A percentile compares a stretch with the other conserved stretches of the same genome.
Evolutionary conservation across 1,140 invertebrate species (phyloP).

Genomic region (Melipona quadrifasciata): DNA sequence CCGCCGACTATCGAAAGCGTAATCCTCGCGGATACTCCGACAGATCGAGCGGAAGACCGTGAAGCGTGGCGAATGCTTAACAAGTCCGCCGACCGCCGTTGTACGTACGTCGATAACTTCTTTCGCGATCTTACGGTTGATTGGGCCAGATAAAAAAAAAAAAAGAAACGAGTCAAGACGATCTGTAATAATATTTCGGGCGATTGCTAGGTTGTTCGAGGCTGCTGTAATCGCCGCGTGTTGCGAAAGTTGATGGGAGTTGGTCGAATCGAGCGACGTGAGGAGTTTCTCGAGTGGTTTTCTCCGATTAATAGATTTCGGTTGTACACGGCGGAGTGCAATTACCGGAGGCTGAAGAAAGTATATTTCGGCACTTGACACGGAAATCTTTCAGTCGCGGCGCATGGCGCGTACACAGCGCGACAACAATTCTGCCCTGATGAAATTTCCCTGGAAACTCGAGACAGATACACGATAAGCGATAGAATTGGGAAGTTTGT

Average conservation of each 20-base stretch:
- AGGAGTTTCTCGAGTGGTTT: background rate
- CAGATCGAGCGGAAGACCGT: background rate
- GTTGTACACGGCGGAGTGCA: background rate
- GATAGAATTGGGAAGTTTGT: too few species aligned
- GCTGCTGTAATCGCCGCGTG: background rate
- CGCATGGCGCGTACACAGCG: too few species aligned
- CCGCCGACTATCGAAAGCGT: background rate
- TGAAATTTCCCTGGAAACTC: too few species aligned
- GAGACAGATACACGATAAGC: too few species aligned
- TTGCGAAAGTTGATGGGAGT: background rate
- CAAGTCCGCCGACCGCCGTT: background rate
- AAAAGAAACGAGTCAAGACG: background rate
- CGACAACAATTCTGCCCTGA: too few species aligned
- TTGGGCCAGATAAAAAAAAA: background rate
- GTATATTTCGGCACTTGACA: background rate
- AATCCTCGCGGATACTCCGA: conserved; percentile 2
- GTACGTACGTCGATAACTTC: conserved; percentile 19
- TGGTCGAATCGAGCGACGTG: background rate
- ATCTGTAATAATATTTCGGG: background rate
- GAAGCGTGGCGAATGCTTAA: conserved; percentile 38
- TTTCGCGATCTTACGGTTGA: background rate
- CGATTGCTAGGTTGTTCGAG: background rate
- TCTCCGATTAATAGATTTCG: background rate
- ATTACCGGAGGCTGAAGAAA: background rate
- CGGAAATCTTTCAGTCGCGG: too few species aligned